Percentiles rank a stretch among this genome's conserved stretches.
phyloP scores from a whole-genome alignment of 2,113 vertebrate genomes.

The Odocoileus virginianus region DNA sequence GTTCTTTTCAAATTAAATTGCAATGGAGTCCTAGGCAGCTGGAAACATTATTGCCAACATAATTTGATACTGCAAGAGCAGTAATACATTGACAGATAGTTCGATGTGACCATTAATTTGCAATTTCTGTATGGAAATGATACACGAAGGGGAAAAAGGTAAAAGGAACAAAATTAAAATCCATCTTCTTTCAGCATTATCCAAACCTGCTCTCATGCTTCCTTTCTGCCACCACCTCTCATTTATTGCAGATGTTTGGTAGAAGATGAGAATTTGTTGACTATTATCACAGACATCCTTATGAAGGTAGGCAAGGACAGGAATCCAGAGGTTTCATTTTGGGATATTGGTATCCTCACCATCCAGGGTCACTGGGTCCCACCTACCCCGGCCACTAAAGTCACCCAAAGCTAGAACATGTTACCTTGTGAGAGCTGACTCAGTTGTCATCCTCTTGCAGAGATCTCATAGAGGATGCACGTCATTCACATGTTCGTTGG shows the following conservation, averaged over 20 bases:
- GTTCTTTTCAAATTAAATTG: slow-evolving; percentile 72
- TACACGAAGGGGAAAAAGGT: slow-evolving; percentile 37
- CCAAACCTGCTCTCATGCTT: slow-evolving; percentile 22
- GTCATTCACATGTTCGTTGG: background rate
- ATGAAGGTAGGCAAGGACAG: background rate
- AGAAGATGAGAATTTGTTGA: background rate
- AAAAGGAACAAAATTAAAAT: slow-evolving; percentile 78
- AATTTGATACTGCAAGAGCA: slow-evolving; percentile 67
- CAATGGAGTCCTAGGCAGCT: slow-evolving; percentile 64
- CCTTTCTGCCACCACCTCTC: background rate
- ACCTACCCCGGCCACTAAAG: background rate
- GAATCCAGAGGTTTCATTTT: background rate
- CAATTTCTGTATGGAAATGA: slow-evolving; percentile 67
- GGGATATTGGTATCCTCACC: background rate
- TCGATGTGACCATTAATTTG: slow-evolving; percentile 77
- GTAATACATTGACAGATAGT: slow-evolving; percentile 69
- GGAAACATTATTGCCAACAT: slow-evolving; percentile 66
- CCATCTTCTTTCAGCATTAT: slow-evolving; percentile 74
- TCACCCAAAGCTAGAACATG: background rate
- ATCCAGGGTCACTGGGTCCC: background rate
- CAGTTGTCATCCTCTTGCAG: background rate
- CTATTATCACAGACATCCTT: background rate
- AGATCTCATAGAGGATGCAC: background rate
- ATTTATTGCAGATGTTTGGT: slow-evolving; percentile 18
- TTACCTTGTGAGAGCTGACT: background rate